phyloP scores from a whole-genome alignment of 2,797 vertebrate genomes.

The Sebastes taczanowskii region DNA sequence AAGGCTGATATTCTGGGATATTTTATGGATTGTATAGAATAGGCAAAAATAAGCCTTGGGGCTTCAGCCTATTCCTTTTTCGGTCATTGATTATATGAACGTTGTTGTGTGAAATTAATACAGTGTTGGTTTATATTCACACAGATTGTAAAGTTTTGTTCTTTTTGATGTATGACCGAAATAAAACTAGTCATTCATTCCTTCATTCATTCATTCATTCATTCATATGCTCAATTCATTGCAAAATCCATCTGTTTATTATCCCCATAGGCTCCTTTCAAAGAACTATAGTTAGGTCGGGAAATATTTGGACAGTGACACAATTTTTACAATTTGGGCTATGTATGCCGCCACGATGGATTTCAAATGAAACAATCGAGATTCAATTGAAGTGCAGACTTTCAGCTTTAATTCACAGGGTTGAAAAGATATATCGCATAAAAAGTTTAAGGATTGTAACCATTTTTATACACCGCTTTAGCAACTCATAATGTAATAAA shows the following conservation, averaged over 20 bases:
- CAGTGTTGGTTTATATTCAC: too few relatives aligned
- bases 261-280: background rate
- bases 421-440: background rate
- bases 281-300: background rate
- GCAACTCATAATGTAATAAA: background rate
- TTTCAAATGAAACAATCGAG: background rate
- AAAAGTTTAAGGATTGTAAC: background rate
- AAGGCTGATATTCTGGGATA: fast-evolving
- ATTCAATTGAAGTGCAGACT: background rate
- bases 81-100: too few relatives aligned
- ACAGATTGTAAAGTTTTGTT: too few relatives aligned
- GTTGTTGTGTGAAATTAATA: too few relatives aligned
- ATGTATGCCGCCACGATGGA: background rate
- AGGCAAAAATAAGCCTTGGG: too few relatives aligned
- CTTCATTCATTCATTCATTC: too few relatives aligned
- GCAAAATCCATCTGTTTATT: background rate
- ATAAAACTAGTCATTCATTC: too few relatives aligned
- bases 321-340: background rate
- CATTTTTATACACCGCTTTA: background rate
- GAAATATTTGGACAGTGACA: fast-evolving
- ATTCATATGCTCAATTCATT: background rate
- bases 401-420: background rate
- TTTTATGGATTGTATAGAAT: too few relatives aligned
- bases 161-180: too few relatives aligned
- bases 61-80: too few relatives aligned